Evolutionary conservation across 2,113 vertebrate species (phyloP).

Genomic region (Pterocles orientalis): DNA sequence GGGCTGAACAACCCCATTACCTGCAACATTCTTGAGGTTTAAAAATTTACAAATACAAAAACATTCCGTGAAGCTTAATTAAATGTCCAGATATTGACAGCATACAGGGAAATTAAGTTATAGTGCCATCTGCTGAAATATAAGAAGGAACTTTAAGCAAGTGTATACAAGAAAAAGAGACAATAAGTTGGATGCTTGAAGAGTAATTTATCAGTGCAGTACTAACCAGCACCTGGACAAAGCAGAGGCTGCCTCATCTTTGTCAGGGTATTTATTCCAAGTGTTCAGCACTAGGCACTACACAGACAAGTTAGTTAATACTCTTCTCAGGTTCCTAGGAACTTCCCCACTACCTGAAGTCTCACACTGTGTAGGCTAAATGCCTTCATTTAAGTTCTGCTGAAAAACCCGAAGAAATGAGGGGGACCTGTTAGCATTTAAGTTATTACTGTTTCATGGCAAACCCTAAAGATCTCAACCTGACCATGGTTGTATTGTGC

Average conservation of each 20-base stretch:
- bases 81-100: neutral
- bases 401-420: neutral
- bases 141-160: neutral
- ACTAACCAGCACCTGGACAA: neutral
- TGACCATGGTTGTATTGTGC: neutral
- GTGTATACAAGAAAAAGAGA: neutral
- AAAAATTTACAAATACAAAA: slow-evolving; percentile 15
- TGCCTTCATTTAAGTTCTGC: neutral
- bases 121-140: slow-evolving; percentile 61
- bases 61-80: neutral
- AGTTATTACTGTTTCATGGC: neutral
- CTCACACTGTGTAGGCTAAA: neutral
- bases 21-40: neutral
- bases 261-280: neutral
- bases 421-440: neutral
- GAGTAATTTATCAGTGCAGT: neutral
- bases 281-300: neutral
- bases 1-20: neutral
- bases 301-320: neutral
- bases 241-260: neutral
- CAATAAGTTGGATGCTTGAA: neutral
- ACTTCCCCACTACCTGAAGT: neutral
- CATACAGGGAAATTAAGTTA: slow-evolving; percentile 54
- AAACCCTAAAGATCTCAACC: neutral
- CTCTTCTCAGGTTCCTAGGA: neutral